Evolutionary conservation across 2,888 invertebrate genomes (phyloP).

Genomic region (Watsonalla cultraria): DNA sequence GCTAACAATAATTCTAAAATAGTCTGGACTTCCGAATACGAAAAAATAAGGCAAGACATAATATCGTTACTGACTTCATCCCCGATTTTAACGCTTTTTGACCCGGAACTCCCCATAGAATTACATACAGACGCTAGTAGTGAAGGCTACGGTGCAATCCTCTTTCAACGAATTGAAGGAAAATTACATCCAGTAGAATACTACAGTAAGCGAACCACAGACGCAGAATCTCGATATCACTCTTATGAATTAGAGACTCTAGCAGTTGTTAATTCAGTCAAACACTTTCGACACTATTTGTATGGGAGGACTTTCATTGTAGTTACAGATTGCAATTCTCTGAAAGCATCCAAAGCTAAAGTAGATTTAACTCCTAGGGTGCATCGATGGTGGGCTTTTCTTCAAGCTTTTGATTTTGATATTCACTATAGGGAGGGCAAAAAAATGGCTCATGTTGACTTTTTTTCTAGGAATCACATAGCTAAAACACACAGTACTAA

Average conservation of each 20-base stretch:
- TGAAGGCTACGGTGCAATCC: conserved; percentile 18
- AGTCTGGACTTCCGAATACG: conserved; percentile 10
- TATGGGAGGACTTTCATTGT: conserved; percentile 16
- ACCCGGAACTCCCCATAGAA: conserved; percentile 12
- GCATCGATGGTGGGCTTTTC: conserved; percentile 19
- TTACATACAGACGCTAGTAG: conserved; percentile 22
- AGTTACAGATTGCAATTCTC: conserved; percentile 7
- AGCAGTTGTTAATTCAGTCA: conserved; percentile 17
- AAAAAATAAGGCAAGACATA: conserved; percentile 12
- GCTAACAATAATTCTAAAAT: conserved; percentile 4
- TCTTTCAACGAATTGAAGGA: conserved; percentile 10
- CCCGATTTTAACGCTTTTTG: conserved; percentile 17
- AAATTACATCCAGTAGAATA: conserved; percentile 9
- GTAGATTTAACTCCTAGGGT: conserved; percentile 17
- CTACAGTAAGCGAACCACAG: conserved; percentile 14
- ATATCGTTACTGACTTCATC: conserved; percentile 11
- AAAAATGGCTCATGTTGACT: conserved; percentile 18
- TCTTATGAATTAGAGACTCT: conserved; percentile 6
- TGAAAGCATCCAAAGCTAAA: conserved; percentile 16
- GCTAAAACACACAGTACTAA: background rate
- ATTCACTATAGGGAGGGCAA: conserved; percentile 16
- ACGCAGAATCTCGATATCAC: conserved; percentile 15
- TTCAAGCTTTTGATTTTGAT: conserved; percentile 21
- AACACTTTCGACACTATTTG: conserved; percentile 21
- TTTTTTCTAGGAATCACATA: conserved; percentile 19